Evolutionary conservation across 2,113 vertebrate genomes (phyloP), one percentile per base, ranked within the genome.

Genomic region (Neoarius graeffei): DNA sequence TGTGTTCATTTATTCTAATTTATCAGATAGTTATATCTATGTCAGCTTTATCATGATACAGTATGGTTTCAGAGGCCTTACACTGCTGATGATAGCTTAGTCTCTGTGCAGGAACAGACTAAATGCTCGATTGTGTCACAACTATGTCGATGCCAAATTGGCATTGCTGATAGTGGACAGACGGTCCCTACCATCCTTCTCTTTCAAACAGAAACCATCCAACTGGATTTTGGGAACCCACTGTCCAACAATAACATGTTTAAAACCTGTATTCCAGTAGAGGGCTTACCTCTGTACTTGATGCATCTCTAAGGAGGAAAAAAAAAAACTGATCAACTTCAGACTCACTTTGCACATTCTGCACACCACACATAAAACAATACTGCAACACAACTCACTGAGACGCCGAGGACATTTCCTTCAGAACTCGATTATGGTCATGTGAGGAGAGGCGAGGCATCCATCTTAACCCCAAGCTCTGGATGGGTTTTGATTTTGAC

Each of bases 401-500:
- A 86, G 73, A 62, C n/a, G 80, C 66, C 50, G 42, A 86, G 80
- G 81, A 48, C 73, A 81, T 23, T 64, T 84, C 76, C 66, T 79
- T 85, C 25, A 82, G 35, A 71, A 89, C 89, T 84, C 30, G 42
- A 73, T 76, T 79, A 48, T 83, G 71, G 83, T 83, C 56, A 86
- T 83, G 57, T 83, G 77, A 89, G 52, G 52, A 76, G 71, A 89
- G 48, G 83, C 57, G 56, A 88, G 85, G 81, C 66, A 91, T 85
- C 80, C 76, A 89, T 85, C 83, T 64, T 60, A 62, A 71, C 87
- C 82, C 62, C 17, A 84, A 88, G 81, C 76, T 83, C 42, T 77
- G 17, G 71, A 88, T 85, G 82, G 35, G 25, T 85, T 90, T 85
- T 87, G 54, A 73, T 83, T 89, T 88, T 87, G 86, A 88, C 77